Base-by-base conservation (phyloP, 2,797 vertebrate species). In the Mastacembelus armatus region DNA sequence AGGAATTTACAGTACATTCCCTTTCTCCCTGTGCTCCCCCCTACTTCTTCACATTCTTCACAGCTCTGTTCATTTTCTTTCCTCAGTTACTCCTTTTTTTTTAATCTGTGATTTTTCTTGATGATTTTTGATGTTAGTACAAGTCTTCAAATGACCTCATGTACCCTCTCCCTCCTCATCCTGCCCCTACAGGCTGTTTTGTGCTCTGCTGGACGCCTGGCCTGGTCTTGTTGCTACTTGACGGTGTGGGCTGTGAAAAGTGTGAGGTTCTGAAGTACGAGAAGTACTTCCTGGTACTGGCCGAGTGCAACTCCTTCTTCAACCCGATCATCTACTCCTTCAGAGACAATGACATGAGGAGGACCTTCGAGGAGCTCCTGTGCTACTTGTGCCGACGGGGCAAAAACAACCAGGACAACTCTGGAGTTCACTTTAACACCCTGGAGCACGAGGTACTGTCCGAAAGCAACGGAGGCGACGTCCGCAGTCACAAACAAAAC, bases 151-250 rank as follows among this genome's bases (percentile, higher is more conserved):
- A 47, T 57, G 27, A 61, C 55, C 42, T 51, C 12, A n/a, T 38
- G 16, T 66, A 9, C 16, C 18, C 24, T n/a, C 5, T 32, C 19
- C 12, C 19, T 14, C 27, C 24, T 27, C 7, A 9, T 21, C 21
- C 43, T 26, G 39, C 19, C 48, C 22, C 50, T 19, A 0, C 91
- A 98, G 97, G 97, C 30, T 95, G 92, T 0, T 99, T 98, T 16
- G 94, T 98, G 77, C 78, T 99, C 76, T 99, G 97, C 86, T 99
- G 97, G 97, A 99, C 97, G 0, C 97, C 97, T 0, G 97, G 94
- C 1, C 94, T 97, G 82, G 95, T 99, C 0, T 86, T 98, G 8
- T 92, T 98, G 40, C 92, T 99, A 12, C 87, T 99, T 19, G 97
- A 99, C 0, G 97, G 96, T 0, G 50, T 98, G 63, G 80, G 78